Conservation (phyloP, 2,888 invertebrate species). For the Epinotia demarniana region DNA sequence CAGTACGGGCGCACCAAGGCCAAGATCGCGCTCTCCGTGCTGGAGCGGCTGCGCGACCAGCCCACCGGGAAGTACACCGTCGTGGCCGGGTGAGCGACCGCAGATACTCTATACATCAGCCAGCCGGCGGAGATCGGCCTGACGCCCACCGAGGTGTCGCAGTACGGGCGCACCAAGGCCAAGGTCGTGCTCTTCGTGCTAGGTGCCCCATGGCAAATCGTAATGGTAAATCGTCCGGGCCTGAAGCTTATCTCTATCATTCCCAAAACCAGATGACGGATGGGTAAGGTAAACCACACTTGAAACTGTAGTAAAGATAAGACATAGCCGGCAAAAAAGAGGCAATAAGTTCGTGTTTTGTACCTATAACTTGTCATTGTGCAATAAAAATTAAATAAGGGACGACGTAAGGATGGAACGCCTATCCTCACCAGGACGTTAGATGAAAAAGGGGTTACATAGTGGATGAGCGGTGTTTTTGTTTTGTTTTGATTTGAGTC, state of each 20-base stretch:
- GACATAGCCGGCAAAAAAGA: too few relatives aligned
- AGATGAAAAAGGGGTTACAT: too few relatives aligned
- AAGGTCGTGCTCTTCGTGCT: constrained; percentile 94
- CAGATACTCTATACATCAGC: too few relatives aligned
- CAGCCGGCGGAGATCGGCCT: too few relatives aligned
- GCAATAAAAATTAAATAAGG: too few relatives aligned
- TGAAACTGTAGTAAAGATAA: too few relatives aligned
- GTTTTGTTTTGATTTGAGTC: not conserved
- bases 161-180: constrained; percentile 97
- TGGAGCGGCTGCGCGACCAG: constrained; percentile 89
- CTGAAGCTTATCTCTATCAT: constrained; percentile 83
- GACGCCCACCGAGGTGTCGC: constrained; percentile 64
- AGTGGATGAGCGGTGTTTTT: not conserved
- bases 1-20: constrained; percentile 97
- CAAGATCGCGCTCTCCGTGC: constrained; percentile 93
- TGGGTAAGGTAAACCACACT: too few relatives aligned
- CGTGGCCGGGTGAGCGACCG: constrained; percentile 90
- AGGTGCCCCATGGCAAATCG: constrained; percentile 91
- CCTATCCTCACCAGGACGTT: too few relatives aligned
- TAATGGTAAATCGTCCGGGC: constrained; percentile 98
- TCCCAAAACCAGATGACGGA: too few relatives aligned
- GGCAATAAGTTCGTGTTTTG: too few relatives aligned
- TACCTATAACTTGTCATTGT: too few relatives aligned
- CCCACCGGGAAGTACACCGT: constrained; percentile 96
- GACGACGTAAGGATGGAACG: too few relatives aligned